Percentiles rank a stretch among this genome's conserved stretches.
These are phyloP conservation scores for Argyrosomus regius DNA, from an alignment of 2,797 vertebrate species.

Conservation along the genomic window DNA sequence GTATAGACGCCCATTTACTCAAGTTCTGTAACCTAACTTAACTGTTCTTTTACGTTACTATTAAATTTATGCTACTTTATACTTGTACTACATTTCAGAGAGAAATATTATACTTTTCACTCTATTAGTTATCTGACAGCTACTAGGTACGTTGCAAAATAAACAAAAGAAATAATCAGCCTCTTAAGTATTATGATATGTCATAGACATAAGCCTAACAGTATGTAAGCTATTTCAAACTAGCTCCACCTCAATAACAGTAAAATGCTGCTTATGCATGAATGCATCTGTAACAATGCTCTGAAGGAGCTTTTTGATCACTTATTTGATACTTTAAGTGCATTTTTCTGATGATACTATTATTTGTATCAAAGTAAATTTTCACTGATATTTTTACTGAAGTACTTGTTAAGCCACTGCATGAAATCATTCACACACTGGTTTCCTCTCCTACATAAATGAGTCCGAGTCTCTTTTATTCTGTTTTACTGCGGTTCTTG, in stretches of 20 bases:
- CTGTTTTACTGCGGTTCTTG: background rate
- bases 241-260: background rate
- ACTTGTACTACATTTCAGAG: background rate
- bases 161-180: background rate
- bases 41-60: background rate
- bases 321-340: background rate
- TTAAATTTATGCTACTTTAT: background rate
- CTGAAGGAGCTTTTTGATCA: background rate
- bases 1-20: background rate
- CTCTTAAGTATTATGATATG: background rate
- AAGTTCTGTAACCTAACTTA: background rate
- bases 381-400: background rate
- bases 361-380: background rate
- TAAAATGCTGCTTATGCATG: background rate
- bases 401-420: background rate
- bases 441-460: background rate
- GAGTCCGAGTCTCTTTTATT: background rate
- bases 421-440: background rate
- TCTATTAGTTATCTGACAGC: background rate
- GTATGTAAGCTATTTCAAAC: background rate
- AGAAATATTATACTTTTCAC: background rate
- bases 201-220: no score
- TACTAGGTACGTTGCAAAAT: no score
- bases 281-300: background rate
- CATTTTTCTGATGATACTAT: background rate